A percentile compares a stretch with the other conserved stretches of the same genome.
These are phyloP conservation scores for Ophion ventricosus DNA, from an alignment of 2,888 invertebrate species.

Conservation along the genomic window DNA sequence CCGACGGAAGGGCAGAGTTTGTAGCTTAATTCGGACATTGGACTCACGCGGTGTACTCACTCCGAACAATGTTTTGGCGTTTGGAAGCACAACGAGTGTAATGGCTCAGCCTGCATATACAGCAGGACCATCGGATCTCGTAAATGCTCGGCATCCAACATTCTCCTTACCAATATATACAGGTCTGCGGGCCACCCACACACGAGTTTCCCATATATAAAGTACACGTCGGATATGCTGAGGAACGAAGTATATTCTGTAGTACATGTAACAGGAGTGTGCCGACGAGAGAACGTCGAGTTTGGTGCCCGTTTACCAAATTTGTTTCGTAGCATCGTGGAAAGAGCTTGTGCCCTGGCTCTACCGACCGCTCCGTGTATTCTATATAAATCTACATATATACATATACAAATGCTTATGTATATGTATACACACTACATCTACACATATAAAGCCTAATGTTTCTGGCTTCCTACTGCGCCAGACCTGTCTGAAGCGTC, in stretches of 20 bases:
- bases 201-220: constrained; percentile 43
- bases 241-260: constrained; percentile 36
- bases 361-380: constrained; percentile 28
- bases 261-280: constrained; percentile 30
- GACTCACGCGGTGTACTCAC: constrained; percentile 43
- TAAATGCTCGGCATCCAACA: constrained; percentile 73
- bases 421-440: constrained; percentile 7
- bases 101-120: constrained; percentile 34
- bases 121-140: constrained; percentile 65
- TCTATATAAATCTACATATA: constrained; percentile 31
- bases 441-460: constrained; percentile 58
- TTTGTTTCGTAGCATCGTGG: constrained; percentile 70
- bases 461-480: constrained; percentile 51
- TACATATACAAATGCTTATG: constrained; percentile 47
- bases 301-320: constrained; percentile 71
- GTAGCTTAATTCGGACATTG: constrained; percentile 66
- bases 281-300: constrained; percentile 50
- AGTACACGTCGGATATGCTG: constrained; percentile 46
- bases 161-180: constrained; percentile 53
- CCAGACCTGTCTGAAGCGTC: constrained; percentile 69
- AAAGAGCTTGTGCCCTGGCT: constrained; percentile 38
- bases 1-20: constrained; percentile 39
- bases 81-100: constrained; percentile 20
- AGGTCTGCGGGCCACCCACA: constrained; percentile 16
- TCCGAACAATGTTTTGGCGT: constrained; percentile 9